Percentiles rank a stretch among this genome's conserved stretches.
These are phyloP conservation scores for Drosophila suzukii DNA, from an alignment of 1,140 invertebrate genomes.

Conservation along the genomic window DNA sequence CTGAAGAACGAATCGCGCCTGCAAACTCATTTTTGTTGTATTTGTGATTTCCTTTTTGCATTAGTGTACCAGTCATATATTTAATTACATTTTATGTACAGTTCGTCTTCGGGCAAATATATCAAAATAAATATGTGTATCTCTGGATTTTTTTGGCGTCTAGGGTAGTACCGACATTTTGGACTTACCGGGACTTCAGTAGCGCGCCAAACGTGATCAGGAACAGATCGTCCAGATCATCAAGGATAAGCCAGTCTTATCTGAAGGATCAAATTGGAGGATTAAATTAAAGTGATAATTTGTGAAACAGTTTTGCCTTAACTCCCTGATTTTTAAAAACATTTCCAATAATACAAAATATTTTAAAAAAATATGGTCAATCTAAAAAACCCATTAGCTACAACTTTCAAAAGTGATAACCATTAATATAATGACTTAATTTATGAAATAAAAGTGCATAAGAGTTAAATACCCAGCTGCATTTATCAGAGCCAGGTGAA, in stretches of 20 bases:
- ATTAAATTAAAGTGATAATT: neutral
- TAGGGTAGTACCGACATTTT: conserved; percentile 17
- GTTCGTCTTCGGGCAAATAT: conserved; percentile 21
- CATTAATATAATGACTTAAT: neutral
- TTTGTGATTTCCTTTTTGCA: conserved; percentile 7
- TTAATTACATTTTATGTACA: conserved; percentile 65
- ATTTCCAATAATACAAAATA: neutral
- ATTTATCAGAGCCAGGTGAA: neutral
- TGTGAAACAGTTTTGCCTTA: neutral
- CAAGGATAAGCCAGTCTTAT: neutral
- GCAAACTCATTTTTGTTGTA: conserved; percentile 13
- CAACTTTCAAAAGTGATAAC: neutral
- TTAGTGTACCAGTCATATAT: conserved; percentile 35
- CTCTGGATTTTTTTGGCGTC: neutral
- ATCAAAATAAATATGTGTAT: conserved; percentile 14
- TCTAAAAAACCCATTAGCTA: no score
- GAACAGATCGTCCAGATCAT: conserved; percentile 10
- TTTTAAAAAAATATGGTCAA: neutral
- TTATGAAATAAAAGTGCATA: neutral
- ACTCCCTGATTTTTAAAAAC: no score
- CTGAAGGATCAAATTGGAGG: neutral
- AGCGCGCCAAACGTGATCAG: conserved; percentile 10
- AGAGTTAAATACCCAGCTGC: neutral
- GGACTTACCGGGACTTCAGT: conserved; percentile 15
- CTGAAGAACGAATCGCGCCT: conserved; percentile 12